A percentile compares a stretch with the other conserved stretches of the same genome.
Evolutionary conservation across 2,888 invertebrate genomes (phyloP).

Genomic region (Bugulina stolonifera): DNA sequence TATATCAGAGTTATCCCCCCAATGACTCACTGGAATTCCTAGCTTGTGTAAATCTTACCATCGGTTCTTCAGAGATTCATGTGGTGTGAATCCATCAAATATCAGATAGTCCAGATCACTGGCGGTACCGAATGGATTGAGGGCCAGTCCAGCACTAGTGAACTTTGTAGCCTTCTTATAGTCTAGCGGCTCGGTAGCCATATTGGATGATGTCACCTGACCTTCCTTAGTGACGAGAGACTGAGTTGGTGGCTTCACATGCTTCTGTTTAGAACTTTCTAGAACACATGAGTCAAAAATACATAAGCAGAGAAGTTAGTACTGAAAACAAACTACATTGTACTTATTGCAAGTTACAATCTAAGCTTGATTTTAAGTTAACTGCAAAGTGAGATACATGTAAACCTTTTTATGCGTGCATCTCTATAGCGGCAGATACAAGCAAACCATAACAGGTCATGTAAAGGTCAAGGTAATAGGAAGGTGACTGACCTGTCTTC

Average conservation of each 20-base stretch:
- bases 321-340: no score
- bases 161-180: slow-evolving; percentile 50
- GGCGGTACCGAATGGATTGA: slow-evolving; percentile 61
- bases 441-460: no score
- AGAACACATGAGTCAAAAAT: no score
- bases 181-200: neutral
- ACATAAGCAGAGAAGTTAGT: no score
- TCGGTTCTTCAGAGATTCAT: slow-evolving; percentile 9
- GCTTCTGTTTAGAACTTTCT: no score
- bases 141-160: slow-evolving; percentile 62
- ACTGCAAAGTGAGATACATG: no score
- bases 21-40: neutral
- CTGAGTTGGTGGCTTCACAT: neutral
- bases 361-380: no score
- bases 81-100: slow-evolving; percentile 41
- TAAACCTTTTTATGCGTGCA: no score
- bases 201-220: neutral
- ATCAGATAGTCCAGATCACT: slow-evolving; percentile 44
- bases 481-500: neutral
- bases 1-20: no score
- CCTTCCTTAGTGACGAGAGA: neutral
- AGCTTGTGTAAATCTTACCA: slow-evolving; percentile 2
- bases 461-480: neutral
- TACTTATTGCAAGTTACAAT: no score
- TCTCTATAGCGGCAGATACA: no score